A percentile compares a stretch with the other conserved stretches of the same genome.
phyloP scores from a whole-genome alignment of 2,797 vertebrate genomes.

The Carcharodon carcharias region DNA sequence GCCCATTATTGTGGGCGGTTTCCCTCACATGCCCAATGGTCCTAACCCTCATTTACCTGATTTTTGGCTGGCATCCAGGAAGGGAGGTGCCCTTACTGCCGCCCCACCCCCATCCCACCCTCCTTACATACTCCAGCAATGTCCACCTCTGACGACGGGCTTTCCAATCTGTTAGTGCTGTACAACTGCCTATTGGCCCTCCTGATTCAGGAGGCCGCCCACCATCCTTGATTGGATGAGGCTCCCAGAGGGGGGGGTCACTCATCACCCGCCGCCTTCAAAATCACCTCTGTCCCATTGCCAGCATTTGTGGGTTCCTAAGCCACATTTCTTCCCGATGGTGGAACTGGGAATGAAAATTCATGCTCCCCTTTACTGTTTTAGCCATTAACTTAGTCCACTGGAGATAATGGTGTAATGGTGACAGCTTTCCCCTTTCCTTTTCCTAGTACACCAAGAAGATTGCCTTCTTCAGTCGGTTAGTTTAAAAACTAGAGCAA shows the following conservation, averaged over 20 bases:
- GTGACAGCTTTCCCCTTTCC: background rate
- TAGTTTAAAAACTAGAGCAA: background rate
- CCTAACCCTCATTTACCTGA: no score
- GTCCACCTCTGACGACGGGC: no score
- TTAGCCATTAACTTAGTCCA: background rate
- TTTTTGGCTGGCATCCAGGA: no score
- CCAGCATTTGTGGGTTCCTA: background rate
- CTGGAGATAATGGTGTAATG: background rate
- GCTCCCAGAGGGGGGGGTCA: background rate
- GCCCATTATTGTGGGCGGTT: no score
- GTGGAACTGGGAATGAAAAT: no score
- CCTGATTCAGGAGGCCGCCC: no score
- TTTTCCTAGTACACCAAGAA: background rate
- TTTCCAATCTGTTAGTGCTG: no score
- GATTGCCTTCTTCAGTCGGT: background rate
- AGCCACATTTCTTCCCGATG: background rate
- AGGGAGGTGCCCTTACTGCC: no score
- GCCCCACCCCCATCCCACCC: no score
- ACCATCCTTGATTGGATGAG: background rate
- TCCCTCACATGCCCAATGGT: no score
- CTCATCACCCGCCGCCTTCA: background rate
- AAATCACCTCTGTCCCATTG: background rate
- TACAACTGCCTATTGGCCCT: no score
- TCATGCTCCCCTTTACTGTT: background rate
- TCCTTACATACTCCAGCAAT: no score